These are phyloP conservation scores for Antennarius maculatus DNA, from an alignment of 2,797 vertebrate genomes.

Conservation along the genomic window DNA sequence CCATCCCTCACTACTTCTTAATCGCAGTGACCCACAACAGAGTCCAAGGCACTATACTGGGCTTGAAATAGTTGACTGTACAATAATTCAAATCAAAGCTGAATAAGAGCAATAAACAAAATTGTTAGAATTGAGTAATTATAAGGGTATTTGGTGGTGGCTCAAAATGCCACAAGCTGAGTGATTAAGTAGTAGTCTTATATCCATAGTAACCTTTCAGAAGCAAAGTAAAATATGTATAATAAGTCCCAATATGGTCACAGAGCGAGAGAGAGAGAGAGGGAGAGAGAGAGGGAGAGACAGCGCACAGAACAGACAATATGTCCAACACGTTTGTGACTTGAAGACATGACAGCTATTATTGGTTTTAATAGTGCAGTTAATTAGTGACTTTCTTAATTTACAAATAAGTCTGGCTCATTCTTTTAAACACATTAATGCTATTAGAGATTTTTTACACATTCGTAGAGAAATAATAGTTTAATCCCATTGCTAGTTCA, in stretches of 20 bases:
- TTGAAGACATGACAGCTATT: neutral
- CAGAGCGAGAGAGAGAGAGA: neutral
- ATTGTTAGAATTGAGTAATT: conserved; percentile 78
- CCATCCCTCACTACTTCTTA: conserved; percentile 63
- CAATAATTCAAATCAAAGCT: conserved; percentile 77
- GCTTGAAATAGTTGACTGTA: conserved; percentile 61
- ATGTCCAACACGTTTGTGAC: conserved; percentile 1
- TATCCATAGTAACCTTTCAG: conserved; percentile 74
- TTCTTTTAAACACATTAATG: neutral
- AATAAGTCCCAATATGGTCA: conserved; percentile 58
- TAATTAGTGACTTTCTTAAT: neutral
- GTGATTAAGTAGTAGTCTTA: conserved; percentile 76
- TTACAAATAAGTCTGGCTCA: too few relatives aligned
- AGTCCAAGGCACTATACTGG: conserved; percentile 52
- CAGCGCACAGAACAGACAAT: conserved; percentile 12
- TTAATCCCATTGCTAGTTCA: neutral
- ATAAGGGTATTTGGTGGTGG: conserved; percentile 57
- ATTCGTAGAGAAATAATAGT: too few relatives aligned
- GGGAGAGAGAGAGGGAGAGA: neutral
- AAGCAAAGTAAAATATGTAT: conserved; percentile 64
- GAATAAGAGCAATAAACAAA: conserved; percentile 64
- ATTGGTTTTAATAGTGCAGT: neutral
- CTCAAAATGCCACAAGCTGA: conserved; percentile 74
- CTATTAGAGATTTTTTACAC: too few relatives aligned
- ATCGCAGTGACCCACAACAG: conserved; percentile 64